Percentiles rank a stretch among this genome's conserved stretches.
Evolutionary conservation across 2,888 invertebrate species (phyloP).

Genomic region (Venusia cambrica): DNA sequence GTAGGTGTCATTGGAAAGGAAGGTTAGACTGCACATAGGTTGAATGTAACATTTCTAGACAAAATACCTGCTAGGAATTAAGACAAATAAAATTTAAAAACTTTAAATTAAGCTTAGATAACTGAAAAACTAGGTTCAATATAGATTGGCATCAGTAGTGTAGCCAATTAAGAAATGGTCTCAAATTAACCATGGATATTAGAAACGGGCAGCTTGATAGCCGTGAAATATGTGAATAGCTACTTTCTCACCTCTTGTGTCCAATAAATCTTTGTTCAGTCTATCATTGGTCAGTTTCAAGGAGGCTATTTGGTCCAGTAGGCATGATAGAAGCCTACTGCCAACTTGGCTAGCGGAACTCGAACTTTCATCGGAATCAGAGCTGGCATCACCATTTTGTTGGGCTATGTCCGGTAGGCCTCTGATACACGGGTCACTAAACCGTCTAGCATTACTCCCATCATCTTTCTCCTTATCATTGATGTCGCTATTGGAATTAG

Average conservation of each 20-base stretch:
- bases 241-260: slow-evolving; percentile 82
- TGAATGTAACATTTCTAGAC: slow-evolving; percentile 4
- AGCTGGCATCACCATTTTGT: slow-evolving; percentile 73
- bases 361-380: slow-evolving; percentile 79
- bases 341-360: slow-evolving; percentile 78
- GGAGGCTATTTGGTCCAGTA: slow-evolving; percentile 87
- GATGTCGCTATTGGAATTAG: slow-evolving; percentile 70
- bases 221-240: slow-evolving; percentile 14
- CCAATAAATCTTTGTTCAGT: slow-evolving; percentile 87
- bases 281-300: slow-evolving; percentile 87
- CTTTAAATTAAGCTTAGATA: slow-evolving; percentile 2
- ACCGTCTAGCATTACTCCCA: slow-evolving; percentile 80
- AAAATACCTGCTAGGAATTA: no score
- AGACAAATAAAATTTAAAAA: neutral
- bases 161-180: slow-evolving; percentile 22
- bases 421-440: slow-evolving; percentile 85
- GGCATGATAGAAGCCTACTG: slow-evolving; percentile 81
- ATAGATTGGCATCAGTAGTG: slow-evolving; percentile 13
- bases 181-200: slow-evolving; percentile 19
- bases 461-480: slow-evolving; percentile 76
- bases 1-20: slow-evolving; percentile 43
- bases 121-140: slow-evolving; percentile 1
- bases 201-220: slow-evolving; percentile 9
- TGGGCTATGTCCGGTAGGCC: slow-evolving; percentile 66
- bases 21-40: slow-evolving; percentile 16